Evolutionary conservation across 2,797 vertebrate genomes (phyloP).

Genomic region (Eremophila alpestris): DNA sequence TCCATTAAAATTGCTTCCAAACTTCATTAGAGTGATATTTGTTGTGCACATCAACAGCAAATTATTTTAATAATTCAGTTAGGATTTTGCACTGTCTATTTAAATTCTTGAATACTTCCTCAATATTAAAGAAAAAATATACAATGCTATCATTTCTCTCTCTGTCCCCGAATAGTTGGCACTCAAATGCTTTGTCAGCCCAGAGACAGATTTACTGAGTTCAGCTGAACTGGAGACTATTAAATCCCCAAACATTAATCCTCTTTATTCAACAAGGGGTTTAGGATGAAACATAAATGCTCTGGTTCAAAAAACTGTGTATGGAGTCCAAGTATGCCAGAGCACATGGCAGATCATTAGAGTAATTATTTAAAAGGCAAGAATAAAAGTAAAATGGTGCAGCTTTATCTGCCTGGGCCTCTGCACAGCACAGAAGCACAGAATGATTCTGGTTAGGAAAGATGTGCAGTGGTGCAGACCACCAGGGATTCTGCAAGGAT

Average conservation of each 20-base stretch:
- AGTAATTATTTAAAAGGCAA: neutral
- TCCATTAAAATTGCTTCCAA: neutral
- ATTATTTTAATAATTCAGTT: neutral
- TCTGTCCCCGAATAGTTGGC: neutral
- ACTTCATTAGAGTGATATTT: neutral
- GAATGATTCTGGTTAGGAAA: neutral
- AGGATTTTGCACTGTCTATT: neutral
- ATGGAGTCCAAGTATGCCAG: neutral
- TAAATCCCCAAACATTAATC: conserved; percentile 35
- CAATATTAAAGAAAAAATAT: neutral
- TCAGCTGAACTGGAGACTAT: conserved; percentile 22
- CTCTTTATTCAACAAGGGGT: conserved; percentile 25
- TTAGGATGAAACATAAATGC: neutral
- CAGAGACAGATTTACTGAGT: neutral
- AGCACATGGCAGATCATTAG: neutral
- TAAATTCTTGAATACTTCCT: neutral
- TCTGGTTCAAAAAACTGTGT: neutral
- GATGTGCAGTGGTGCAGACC: neutral
- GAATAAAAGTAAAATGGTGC: neutral
- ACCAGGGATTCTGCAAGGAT: neutral
- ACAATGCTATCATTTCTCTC: neutral
- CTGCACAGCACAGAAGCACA: neutral
- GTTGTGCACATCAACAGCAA: neutral
- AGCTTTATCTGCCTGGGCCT: neutral
- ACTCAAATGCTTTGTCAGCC: neutral